These are phyloP conservation scores for Cichladusa arquata DNA, from an alignment of 2,113 vertebrate species.

Conservation along the genomic window DNA sequence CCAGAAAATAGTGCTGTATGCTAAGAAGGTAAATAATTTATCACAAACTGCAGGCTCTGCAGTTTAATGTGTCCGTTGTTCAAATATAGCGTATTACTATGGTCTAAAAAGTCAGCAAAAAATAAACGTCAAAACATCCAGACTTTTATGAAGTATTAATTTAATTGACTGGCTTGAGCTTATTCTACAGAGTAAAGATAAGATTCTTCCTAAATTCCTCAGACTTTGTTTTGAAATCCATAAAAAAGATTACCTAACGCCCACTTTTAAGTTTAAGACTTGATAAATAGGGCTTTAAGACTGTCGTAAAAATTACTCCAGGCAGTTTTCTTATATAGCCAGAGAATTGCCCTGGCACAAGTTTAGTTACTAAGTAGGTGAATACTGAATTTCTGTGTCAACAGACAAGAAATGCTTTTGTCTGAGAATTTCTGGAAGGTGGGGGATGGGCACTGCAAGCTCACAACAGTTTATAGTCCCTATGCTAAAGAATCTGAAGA, in stretches of 20 bases:
- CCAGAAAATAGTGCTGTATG: conserved; percentile 93
- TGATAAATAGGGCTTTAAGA: not conserved
- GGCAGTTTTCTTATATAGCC: not conserved
- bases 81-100: not conserved
- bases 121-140: not conserved
- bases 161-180: not conserved
- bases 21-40: conserved; percentile 84
- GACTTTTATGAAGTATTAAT: not conserved
- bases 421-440: not conserved
- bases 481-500: not conserved
- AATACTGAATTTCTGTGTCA: not conserved
- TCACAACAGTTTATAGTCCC: not conserved
- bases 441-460: not conserved
- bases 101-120: not conserved
- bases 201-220: not conserved
- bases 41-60: not conserved
- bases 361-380: not conserved
- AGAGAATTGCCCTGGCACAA: not conserved
- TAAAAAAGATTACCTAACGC: not conserved
- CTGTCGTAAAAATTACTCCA: not conserved
- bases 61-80: not conserved
- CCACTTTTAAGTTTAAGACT: not conserved
- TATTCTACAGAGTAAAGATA: not conserved
- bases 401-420: not conserved
- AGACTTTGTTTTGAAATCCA: not conserved